Percentiles rank a stretch among this genome's conserved stretches.
Conservation (phyloP, 2,113 vertebrate genomes). For the Rhagologus leucostigma region DNA sequence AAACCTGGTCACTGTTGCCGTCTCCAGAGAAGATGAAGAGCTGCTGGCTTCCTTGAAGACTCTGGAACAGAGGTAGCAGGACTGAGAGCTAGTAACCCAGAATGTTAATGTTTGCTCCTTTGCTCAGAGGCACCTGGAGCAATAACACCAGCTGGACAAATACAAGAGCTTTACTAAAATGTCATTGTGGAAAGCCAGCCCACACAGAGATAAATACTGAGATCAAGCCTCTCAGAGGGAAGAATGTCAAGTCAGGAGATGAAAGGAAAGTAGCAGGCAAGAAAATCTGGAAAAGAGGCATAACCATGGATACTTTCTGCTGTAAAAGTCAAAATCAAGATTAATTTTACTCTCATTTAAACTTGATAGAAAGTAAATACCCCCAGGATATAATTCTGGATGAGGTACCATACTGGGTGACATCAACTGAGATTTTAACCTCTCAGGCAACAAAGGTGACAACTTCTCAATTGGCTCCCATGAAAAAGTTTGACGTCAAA, state of each 20-base stretch:
- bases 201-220: neutral
- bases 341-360: neutral
- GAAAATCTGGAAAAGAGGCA: neutral
- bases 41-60: neutral
- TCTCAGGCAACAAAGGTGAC: neutral
- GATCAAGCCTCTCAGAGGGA: neutral
- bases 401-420: neutral
- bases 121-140: neutral
- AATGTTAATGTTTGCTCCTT: neutral
- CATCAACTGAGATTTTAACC: neutral
- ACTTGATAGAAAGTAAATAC: neutral
- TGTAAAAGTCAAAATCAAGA: neutral
- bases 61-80: neutral
- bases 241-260: neutral
- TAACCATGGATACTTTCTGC: neutral
- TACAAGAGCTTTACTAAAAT: neutral
- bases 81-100: neutral
- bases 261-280: neutral
- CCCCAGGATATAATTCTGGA: neutral
- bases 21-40: neutral
- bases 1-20: neutral
- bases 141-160: neutral
- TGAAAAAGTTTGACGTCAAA: neutral
- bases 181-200: neutral
- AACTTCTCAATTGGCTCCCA: neutral